Conservation (phyloP, 2,113 vertebrate genomes). For the Mohoua ochrocephala region DNA sequence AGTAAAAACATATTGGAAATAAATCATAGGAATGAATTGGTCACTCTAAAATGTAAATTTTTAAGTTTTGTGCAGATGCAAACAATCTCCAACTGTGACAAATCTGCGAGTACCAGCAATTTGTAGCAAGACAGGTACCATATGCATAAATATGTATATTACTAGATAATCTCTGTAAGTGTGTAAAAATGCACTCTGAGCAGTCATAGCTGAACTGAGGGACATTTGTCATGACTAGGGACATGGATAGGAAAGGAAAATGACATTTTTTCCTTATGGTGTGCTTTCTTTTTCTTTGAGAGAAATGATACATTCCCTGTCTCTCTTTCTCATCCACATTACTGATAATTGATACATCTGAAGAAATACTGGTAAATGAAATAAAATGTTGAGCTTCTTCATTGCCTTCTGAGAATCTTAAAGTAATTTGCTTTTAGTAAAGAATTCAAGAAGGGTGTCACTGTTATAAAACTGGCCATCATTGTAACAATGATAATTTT, state of each 20-base stretch:
- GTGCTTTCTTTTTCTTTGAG: background rate
- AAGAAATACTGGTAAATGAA: conserved; percentile 26
- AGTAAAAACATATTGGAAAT: background rate
- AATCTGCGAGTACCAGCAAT: background rate
- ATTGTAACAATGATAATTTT: background rate
- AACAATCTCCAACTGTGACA: background rate
- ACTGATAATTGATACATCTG: background rate
- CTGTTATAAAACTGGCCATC: background rate
- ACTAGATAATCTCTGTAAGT: background rate
- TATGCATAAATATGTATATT: background rate
- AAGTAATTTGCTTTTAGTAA: conserved; percentile 31
- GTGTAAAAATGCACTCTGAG: background rate
- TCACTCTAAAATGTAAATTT: background rate
- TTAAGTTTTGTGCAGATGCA: background rate
- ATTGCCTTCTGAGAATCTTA: background rate
- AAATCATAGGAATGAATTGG: background rate
- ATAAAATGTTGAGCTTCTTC: background rate
- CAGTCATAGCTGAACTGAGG: background rate
- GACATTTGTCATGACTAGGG: background rate
- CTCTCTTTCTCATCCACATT: background rate
- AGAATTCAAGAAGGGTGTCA: background rate
- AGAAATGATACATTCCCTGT: background rate
- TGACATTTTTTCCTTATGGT: background rate
- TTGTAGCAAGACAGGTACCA: background rate
- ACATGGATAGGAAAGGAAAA: background rate